These are phyloP conservation scores for Galerucella calmariensis DNA, from an alignment of 2,888 invertebrate species.

Conservation along the genomic window DNA sequence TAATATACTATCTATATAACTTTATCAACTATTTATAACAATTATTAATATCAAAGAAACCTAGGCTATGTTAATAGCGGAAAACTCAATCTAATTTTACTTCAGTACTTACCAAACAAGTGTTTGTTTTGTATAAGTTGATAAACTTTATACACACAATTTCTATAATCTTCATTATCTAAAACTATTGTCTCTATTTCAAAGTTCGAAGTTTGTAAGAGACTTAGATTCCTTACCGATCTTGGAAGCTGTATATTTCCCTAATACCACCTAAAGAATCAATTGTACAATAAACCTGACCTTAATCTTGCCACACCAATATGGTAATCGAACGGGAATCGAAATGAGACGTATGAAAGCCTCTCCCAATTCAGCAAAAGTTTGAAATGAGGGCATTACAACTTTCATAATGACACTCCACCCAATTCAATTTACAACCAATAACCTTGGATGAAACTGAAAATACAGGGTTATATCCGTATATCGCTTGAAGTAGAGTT, in stretches of 20 bases:
- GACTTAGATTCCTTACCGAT: no score
- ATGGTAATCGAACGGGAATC: not conserved
- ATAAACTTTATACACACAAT: no score
- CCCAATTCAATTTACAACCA: constrained; percentile 42
- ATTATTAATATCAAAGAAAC: no score
- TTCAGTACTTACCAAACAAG: no score
- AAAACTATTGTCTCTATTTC: not conserved
- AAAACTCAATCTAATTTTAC: no score
- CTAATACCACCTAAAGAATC: not conserved
- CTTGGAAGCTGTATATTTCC: not conserved
- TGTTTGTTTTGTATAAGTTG: no score
- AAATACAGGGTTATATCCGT: not conserved
- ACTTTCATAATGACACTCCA: constrained; percentile 39
- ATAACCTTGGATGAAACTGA: constrained; percentile 37
- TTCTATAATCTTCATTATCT: not conserved
- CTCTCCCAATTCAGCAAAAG: constrained; percentile 33
- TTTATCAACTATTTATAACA: no score
- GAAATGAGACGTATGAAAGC: not conserved
- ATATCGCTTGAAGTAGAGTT: not conserved
- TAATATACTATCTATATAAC: no score
- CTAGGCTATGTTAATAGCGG: no score
- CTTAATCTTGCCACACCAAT: not conserved
- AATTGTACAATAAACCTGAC: not conserved
- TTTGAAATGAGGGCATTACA: constrained; percentile 31
- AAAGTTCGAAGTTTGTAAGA: not conserved